phyloP scores from a whole-genome alignment of 2,888 invertebrate species.

The Caenorhabditis sp. region DNA sequence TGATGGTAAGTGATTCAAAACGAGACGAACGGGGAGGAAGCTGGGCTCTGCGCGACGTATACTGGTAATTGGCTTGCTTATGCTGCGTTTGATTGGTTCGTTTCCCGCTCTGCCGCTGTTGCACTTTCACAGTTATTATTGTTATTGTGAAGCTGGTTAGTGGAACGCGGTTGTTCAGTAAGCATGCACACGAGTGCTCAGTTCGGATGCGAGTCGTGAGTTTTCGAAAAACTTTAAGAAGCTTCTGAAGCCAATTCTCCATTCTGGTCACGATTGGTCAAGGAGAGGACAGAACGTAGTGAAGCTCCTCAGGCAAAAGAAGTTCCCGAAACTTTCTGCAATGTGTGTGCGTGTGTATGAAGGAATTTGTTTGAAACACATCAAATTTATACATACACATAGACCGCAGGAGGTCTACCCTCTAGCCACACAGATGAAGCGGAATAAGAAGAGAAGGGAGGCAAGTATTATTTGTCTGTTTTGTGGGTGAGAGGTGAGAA shows the following conservation, averaged over 20 bases:
- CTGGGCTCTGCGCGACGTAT: conserved; percentile 7
- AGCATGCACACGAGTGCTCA: neutral
- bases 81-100: neutral
- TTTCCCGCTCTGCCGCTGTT: neutral
- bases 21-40: neutral
- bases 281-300: neutral
- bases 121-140: conserved; percentile 30
- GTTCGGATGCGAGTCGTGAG: neutral
- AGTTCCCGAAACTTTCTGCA: too few species aligned
- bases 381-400: conserved; percentile 22
- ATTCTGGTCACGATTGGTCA: conserved; percentile 9
- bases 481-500: conserved; percentile 43
- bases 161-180: neutral
- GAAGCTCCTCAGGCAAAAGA: neutral
- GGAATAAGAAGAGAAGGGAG: neutral
- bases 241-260: neutral
- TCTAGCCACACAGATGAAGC: conserved; percentile 8
- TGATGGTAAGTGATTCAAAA: conserved; percentile 69
- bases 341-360: too few species aligned
- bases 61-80: conserved; percentile 33
- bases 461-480: conserved; percentile 39
- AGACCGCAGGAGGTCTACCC: conserved; percentile 18
- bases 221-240: neutral
- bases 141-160: conserved; percentile 2
- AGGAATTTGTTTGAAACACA: conserved; percentile 23